Evolutionary conservation across 2,797 vertebrate genomes (phyloP).

Genomic region (Phoeniculus purpureus): DNA sequence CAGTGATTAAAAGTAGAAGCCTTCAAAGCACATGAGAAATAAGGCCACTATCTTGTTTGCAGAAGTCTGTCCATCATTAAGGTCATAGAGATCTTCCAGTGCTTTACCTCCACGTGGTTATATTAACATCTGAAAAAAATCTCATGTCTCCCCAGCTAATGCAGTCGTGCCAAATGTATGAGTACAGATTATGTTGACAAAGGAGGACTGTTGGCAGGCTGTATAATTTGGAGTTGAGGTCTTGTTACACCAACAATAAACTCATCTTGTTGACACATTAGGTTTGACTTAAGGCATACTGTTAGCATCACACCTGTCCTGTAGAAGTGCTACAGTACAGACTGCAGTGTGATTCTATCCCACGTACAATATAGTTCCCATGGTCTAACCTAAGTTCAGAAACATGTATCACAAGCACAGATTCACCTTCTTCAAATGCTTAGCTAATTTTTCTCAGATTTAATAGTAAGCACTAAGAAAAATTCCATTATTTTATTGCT

Average conservation of each 20-base stretch:
- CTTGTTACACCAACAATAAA: conserved; percentile 23
- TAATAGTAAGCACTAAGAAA: not conserved
- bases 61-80: conserved; percentile 11
- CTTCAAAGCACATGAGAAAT: conserved; percentile 24
- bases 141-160: not conserved
- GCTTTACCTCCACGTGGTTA: not conserved
- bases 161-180: not conserved
- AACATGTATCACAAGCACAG: not conserved
- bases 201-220: not conserved
- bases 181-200: conserved; percentile 12
- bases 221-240: conserved; percentile 33
- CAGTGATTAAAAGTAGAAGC: conserved; percentile 42
- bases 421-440: not conserved
- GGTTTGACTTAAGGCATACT: conserved; percentile 42
- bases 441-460: not conserved
- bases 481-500: not conserved
- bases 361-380: not conserved
- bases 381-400: not conserved
- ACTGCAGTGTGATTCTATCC: not conserved
- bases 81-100: conserved; percentile 3
- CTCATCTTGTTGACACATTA: not conserved
- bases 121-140: conserved; percentile 6
- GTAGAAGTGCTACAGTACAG: not conserved
- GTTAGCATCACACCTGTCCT: not conserved
- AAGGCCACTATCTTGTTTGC: conserved; percentile 21